phyloP scores from a whole-genome alignment of 2,888 invertebrate species.

The Brenthis hecate region DNA sequence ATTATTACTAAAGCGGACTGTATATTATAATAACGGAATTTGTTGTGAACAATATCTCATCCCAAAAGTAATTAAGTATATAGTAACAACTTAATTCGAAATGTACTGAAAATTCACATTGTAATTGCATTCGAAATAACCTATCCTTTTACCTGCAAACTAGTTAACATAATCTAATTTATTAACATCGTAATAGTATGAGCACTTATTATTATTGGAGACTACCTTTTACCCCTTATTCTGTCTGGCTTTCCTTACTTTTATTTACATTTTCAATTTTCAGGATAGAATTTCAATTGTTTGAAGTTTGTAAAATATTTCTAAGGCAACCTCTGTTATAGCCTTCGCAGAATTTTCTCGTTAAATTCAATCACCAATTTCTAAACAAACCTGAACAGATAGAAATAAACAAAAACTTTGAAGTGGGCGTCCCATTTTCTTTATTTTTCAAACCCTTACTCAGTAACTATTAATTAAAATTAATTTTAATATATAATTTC shows the following conservation, averaged over 20 bases:
- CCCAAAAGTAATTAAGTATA: constrained; percentile 15
- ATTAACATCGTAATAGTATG: constrained; percentile 3
- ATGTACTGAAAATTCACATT: constrained; percentile 20
- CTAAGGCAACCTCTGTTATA: no score
- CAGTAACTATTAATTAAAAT: no score
- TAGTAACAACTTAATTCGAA: constrained; percentile 19
- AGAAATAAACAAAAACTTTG: no score
- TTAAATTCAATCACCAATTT: no score
- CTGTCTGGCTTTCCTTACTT: neutral
- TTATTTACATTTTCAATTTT: neutral
- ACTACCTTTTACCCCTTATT: neutral
- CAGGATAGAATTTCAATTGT: no score
- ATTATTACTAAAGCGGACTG: neutral
- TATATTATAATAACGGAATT: constrained; percentile 6
- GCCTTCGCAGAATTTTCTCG: no score
- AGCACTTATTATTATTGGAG: neutral
- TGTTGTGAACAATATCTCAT: constrained; percentile 12
- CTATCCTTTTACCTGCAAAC: constrained; percentile 17
- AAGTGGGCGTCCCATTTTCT: no score
- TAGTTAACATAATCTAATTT: constrained; percentile 21
- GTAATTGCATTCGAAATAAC: constrained; percentile 29
- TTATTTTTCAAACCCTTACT: no score
- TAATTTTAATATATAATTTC: no score
- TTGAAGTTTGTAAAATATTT: no score
- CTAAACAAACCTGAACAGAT: no score